These are phyloP conservation scores for Nettapus auritus DNA, from an alignment of 2,113 vertebrate species.

Conservation along the genomic window DNA sequence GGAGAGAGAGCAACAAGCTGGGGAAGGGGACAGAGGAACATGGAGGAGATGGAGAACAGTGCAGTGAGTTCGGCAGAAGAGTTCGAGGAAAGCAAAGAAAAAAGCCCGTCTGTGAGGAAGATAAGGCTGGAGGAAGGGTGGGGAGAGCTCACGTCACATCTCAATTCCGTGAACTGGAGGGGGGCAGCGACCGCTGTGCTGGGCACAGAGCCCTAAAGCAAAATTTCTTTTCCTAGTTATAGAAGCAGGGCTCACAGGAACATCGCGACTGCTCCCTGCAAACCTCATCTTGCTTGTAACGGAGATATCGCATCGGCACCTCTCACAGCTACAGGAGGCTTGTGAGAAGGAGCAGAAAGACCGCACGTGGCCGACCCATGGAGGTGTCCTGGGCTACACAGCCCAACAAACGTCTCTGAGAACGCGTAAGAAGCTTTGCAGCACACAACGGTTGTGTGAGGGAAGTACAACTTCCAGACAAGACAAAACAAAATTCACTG, in stretches of 20 bases:
- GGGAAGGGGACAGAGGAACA: not conserved
- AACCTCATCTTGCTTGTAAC: not conserved
- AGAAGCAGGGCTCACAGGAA: not conserved
- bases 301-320: not conserved
- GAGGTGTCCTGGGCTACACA: not conserved
- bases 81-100: conserved; percentile 13
- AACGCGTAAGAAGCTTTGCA: not conserved
- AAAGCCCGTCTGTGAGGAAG: not conserved
- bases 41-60: fast-evolving
- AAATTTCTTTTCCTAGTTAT: not conserved
- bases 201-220: fast-evolving
- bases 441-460: not conserved
- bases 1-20: not conserved
- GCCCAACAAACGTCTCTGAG: not conserved
- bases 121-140: conserved; percentile 36
- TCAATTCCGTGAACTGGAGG: not conserved
- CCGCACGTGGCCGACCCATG: fast-evolving
- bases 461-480: not conserved
- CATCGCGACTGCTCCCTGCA: not conserved
- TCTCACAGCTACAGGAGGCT: not conserved
- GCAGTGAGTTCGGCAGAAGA: not conserved
- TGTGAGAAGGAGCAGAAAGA: fast-evolving
- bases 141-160: not conserved
- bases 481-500: not conserved
- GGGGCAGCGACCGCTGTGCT: fast-evolving